These are phyloP conservation scores for Drosophila koepferae DNA, from an alignment of 2,888 invertebrate genomes.

Conservation along the genomic window DNA sequence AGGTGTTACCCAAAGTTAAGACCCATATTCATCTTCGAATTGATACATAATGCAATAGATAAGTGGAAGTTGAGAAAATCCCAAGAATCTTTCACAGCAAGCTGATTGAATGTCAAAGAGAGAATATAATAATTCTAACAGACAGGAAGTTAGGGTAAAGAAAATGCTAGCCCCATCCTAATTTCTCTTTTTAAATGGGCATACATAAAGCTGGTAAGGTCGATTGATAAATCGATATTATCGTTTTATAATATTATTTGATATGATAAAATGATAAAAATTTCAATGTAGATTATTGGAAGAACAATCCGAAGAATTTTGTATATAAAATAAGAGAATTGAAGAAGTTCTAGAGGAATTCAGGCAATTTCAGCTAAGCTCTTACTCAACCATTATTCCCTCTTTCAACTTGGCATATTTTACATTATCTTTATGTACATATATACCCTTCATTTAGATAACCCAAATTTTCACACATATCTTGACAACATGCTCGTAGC, in stretches of 20 bases:
- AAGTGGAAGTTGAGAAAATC: conserved; percentile 17
- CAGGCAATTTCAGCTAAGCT: background rate
- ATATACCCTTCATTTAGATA: conserved; percentile 11
- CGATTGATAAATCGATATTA: too few relatives aligned
- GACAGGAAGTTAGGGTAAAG: background rate
- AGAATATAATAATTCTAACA: background rate
- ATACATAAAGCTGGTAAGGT: too few relatives aligned
- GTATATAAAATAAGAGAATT: background rate
- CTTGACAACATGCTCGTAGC: conserved; percentile 12
- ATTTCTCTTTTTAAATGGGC: background rate
- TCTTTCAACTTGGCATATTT: background rate
- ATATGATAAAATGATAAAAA: too few relatives aligned
- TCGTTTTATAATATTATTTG: too few relatives aligned
- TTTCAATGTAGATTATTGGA: too few relatives aligned
- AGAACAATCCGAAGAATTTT: background rate
- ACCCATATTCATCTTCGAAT: conserved; percentile 21
- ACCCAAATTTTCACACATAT: conserved; percentile 47
- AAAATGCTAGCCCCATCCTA: background rate
- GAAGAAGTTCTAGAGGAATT: background rate
- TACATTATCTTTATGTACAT: conserved; percentile 1
- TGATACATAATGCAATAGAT: conserved; percentile 58
- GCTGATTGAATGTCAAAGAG: background rate
- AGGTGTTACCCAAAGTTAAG: too few relatives aligned
- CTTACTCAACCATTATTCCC: background rate
- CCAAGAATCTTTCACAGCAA: background rate